These are phyloP conservation scores for Megaceryle alcyon DNA, from an alignment of 2,797 vertebrate species.

Conservation along the genomic window DNA sequence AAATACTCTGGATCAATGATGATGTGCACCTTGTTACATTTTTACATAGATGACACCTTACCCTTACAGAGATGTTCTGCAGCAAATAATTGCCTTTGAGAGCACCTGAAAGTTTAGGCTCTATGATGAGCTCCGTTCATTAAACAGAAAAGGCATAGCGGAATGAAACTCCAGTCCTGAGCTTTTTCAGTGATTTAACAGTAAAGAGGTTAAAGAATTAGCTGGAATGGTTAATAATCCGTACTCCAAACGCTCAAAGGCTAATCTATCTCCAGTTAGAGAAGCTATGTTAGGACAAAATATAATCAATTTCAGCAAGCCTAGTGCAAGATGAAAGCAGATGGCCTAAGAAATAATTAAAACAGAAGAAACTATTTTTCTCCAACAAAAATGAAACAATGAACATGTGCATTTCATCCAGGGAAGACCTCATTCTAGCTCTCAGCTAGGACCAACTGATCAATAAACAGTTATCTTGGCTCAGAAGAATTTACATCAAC, in stretches of 20 bases:
- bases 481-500: background rate
- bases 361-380: conserved; percentile 9
- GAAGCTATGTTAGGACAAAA: background rate
- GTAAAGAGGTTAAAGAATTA: background rate
- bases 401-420: background rate
- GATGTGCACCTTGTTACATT: background rate
- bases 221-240: background rate
- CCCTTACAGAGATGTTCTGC: background rate
- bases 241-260: background rate
- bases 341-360: conserved; percentile 26
- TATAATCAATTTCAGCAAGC: background rate
- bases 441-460: background rate
- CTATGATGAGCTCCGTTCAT: background rate
- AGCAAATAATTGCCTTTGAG: background rate
- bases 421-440: background rate
- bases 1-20: background rate
- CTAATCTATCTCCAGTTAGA: background rate
- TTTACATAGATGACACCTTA: background rate
- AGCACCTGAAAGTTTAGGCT: background rate
- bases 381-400: conserved; percentile 1
- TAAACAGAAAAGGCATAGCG: background rate
- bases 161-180: background rate
- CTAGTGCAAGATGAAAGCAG: conserved; percentile 21
- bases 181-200: background rate
- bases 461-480: conserved; percentile 2